These are phyloP conservation scores for Coecobrya sp. DNA, from an alignment of 2,888 invertebrate species.

Conservation along the genomic window DNA sequence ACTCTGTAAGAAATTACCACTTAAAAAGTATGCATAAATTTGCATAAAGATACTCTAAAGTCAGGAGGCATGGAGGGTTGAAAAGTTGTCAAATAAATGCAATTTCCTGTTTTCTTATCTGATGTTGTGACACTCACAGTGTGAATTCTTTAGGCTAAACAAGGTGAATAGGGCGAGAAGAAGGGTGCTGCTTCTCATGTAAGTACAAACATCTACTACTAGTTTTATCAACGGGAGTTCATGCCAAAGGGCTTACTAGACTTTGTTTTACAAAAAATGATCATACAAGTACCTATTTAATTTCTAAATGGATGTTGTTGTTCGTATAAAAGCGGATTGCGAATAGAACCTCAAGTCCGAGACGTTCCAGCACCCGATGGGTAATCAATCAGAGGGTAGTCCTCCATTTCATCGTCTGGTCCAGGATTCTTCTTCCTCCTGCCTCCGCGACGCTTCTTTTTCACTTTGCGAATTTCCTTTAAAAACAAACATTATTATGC, in stretches of 20 bases:
- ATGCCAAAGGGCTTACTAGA: background rate
- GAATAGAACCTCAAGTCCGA: background rate
- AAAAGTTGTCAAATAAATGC: constrained; percentile 65
- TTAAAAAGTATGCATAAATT: constrained; percentile 63
- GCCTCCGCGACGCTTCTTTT: constrained; percentile 58
- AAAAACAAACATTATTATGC: constrained; percentile 17
- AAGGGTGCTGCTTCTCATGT: constrained; percentile 14
- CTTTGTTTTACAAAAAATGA: background rate
- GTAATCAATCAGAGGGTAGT: constrained; percentile 66
- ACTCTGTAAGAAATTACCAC: background rate
- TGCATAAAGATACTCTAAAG: constrained; percentile 38
- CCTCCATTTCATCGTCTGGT: constrained; percentile 63
- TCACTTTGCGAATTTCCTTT: constrained; percentile 71
- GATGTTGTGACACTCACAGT: constrained; percentile 62
- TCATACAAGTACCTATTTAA: background rate
- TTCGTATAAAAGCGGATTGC: background rate
- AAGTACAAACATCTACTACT: constrained; percentile 49
- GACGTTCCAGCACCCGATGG: constrained; percentile 3
- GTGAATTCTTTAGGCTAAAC: constrained; percentile 32
- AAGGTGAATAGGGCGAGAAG: constrained; percentile 22
- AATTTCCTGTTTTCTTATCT: constrained; percentile 49
- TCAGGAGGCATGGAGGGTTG: constrained; percentile 16
- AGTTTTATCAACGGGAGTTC: constrained; percentile 31
- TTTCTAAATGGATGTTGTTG: background rate
- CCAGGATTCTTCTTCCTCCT: constrained; percentile 55